Percentiles rank a stretch among this genome's conserved stretches.
These are phyloP conservation scores for Cheilosia grossa DNA, from an alignment of 2,888 invertebrate genomes.

Conservation along the genomic window DNA sequence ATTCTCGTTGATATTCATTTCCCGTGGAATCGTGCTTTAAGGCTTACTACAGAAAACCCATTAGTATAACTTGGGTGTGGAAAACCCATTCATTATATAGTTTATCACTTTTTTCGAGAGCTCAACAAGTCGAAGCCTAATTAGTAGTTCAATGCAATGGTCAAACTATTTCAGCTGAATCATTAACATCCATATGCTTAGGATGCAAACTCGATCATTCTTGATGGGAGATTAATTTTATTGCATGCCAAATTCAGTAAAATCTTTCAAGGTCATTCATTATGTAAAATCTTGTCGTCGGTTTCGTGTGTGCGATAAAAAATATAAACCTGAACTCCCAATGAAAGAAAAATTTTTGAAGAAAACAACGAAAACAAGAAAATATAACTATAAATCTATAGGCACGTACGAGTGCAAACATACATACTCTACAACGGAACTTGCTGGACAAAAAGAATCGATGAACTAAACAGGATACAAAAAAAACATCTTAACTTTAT, in stretches of 20 bases:
- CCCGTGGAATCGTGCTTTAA: too few species aligned
- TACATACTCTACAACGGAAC: background rate
- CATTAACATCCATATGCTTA: background rate
- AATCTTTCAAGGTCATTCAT: slow-evolving; percentile 3
- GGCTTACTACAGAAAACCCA: too few species aligned
- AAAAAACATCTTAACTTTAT: too few species aligned
- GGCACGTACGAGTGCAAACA: too few species aligned
- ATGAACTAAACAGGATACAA: background rate
- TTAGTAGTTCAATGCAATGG: background rate
- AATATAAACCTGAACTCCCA: background rate
- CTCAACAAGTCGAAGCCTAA: too few species aligned
- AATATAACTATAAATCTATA: background rate
- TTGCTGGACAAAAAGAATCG: background rate
- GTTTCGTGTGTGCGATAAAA: background rate
- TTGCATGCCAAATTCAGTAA: background rate
- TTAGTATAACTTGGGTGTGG: too few species aligned
- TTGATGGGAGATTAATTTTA: background rate
- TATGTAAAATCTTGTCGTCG: background rate
- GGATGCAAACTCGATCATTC: background rate
- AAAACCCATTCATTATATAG: too few species aligned
- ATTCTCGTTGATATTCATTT: too few species aligned
- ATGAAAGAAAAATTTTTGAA: background rate
- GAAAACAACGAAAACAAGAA: background rate
- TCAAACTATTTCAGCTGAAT: background rate
- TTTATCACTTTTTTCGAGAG: too few species aligned